Evolutionary conservation across 2,888 invertebrate species (phyloP), one percentile per base, ranked within the genome.

Genomic region (Tuta absoluta): DNA sequence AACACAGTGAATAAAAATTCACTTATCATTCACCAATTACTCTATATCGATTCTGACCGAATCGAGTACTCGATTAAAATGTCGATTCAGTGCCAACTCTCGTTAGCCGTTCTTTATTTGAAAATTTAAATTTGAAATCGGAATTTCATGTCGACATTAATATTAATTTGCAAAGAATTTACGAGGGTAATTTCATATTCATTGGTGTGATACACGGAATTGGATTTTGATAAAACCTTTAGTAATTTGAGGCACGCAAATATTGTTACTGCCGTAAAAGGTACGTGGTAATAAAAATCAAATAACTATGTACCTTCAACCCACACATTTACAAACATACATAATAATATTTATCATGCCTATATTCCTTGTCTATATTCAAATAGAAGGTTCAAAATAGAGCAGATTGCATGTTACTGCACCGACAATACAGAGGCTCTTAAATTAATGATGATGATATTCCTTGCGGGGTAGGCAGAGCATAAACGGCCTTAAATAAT

Each of bases 51-150:
- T 65, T 66, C 63, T 66, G 66, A 66, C 64, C 48, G 66, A 64
- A 64, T 69, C 66, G 68, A 71, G 66, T 65, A 58, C 56, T 59
- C 68, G 67, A 68, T 70, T 69, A 68, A 56, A 70, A 69, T 70
- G 67, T 66, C 66, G 63, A 66, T 62, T 66, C 69, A 65, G 65
- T 65, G 67, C 66, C 66, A 66, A 68, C 67, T 67, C 67, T 68
- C 66, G 67, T 69, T 67, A 63, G 56, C 37, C 64, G 65, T 63
- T 63, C 63, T 63, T 58, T 56, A 63, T 63, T 66, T 61, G 56
- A 61, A 66, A 63, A 65, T 65, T 64, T 53, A 49, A 64, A 64
- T 64, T 64, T 58, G 45, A 53, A 60, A 51, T 61, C 21, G 28
- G 51, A 59, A 61, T 64, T 64, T 33, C 64, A 64, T 58, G 60